phyloP scores from a whole-genome alignment of 64 coral and sea anemone species.

The Hydrozoanthus tunicans region DNA sequence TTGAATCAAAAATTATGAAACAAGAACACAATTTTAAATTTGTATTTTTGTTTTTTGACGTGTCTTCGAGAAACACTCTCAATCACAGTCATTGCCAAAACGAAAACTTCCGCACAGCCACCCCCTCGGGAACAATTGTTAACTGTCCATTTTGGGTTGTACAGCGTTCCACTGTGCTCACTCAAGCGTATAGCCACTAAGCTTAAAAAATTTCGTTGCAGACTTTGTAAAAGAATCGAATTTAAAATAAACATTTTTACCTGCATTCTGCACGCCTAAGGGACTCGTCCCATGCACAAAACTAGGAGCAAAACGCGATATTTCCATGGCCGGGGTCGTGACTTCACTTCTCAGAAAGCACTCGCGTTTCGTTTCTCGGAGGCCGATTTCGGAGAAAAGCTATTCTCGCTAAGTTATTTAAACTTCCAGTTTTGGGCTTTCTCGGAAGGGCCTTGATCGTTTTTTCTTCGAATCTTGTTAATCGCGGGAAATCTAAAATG shows the following conservation, averaged over 20 bases:
- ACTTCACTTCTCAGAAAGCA: constrained; percentile 37
- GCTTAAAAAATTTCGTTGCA: background rate
- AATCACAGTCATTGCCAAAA: too few species aligned
- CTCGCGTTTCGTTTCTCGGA: constrained; percentile 6
- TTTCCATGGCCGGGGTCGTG: constrained; percentile 38
- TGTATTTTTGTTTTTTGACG: background rate
- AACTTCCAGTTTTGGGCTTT: constrained; percentile 15
- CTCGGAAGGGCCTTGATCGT: background rate
- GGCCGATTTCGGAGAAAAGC: constrained; percentile 53
- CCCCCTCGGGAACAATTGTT: background rate
- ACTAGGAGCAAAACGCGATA: background rate
- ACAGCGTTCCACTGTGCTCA: background rate
- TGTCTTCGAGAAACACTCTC: too few species aligned
- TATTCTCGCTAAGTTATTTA: constrained; percentile 51
- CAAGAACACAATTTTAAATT: background rate
- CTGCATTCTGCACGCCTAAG: constrained; percentile 11
- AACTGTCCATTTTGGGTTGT: background rate
- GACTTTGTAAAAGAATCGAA: background rate
- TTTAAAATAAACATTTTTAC: constrained; percentile 4
- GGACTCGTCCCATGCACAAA: constrained; percentile 42
- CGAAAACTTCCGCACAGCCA: background rate
- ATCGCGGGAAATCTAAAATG: constrained; percentile 55
- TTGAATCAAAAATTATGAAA: background rate
- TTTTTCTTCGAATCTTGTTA: constrained; percentile 20
- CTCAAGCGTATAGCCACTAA: background rate